These are phyloP conservation scores for Nerophis lumbriciformis DNA, from an alignment of 2,113 vertebrate species.

Conservation along the genomic window DNA sequence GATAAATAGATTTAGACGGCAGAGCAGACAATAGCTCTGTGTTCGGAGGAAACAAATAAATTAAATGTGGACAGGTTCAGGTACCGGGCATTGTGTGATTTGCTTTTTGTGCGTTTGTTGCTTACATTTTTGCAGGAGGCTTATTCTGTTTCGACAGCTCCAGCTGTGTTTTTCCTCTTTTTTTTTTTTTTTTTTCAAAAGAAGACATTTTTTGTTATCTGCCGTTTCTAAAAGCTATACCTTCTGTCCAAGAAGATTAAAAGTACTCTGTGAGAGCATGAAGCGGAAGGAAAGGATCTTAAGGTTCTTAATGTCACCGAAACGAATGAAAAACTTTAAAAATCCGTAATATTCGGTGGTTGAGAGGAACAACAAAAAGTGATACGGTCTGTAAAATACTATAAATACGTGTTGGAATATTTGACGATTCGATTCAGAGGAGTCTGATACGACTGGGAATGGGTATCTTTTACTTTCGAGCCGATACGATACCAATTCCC, in stretches of 20 bases:
- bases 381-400: too few species aligned
- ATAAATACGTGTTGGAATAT: too few species aligned
- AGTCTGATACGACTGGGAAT: too few species aligned
- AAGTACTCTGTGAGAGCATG: background rate
- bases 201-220: constrained; percentile 25
- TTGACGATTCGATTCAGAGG: too few species aligned
- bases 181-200: background rate
- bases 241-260: constrained; percentile 6
- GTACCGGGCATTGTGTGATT: constrained; percentile 25
- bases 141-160: constrained; percentile 34
- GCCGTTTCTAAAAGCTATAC: constrained; percentile 9
- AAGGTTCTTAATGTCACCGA: background rate
- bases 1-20: background rate
- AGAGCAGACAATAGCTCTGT: constrained; percentile 4
- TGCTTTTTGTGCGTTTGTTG: constrained; percentile 8
- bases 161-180: constrained; percentile 4
- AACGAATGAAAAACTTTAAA: background rate
- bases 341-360: background rate
- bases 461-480: too few species aligned
- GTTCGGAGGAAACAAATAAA: constrained; percentile 21
- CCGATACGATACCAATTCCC: too few species aligned
- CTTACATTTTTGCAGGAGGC: constrained; percentile 27
- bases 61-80: constrained; percentile 39
- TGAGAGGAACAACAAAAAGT: too few species aligned
- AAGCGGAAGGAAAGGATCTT: constrained; percentile 5